These are phyloP conservation scores for Notothenia rossii DNA, from an alignment of 2,113 vertebrate genomes.

Conservation along the genomic window DNA sequence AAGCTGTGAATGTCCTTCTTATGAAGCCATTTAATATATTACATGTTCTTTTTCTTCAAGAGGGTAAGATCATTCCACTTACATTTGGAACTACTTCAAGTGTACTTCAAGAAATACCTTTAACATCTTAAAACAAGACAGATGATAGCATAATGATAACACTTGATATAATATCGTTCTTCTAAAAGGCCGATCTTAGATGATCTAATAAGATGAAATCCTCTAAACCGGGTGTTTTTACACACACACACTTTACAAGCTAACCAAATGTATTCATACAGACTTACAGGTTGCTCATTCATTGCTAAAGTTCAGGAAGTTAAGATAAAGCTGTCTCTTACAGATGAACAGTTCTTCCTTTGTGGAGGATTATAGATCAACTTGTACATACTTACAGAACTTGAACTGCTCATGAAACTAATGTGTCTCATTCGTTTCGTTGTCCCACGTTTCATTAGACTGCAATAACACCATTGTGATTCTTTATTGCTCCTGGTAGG, in stretches of 20 bases:
- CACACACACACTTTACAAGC: too few species aligned
- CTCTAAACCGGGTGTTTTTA: background rate
- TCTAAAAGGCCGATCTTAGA: background rate
- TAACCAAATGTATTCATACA: too few species aligned
- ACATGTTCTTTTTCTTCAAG: background rate
- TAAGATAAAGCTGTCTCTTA: background rate
- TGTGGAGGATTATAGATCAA: background rate
- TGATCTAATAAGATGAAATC: background rate
- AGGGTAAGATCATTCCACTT: background rate
- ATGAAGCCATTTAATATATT: background rate
- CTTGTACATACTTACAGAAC: background rate
- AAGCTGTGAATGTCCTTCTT: background rate
- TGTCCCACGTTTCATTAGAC: slow-evolving; percentile 13
- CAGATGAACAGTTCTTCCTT: background rate
- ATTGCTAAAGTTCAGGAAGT: background rate
- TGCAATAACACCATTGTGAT: slow-evolving; percentile 15
- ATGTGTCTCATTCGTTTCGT: slow-evolving; percentile 1
- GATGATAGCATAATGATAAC: background rate
- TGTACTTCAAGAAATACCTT: background rate
- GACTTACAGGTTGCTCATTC: background rate
- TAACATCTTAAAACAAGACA: background rate
- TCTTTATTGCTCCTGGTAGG: slow-evolving; percentile 42
- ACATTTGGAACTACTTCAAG: background rate
- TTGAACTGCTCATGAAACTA: slow-evolving; percentile 21
- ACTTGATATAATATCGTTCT: background rate